phyloP scores from a whole-genome alignment of 2,888 invertebrate species.

The Atrina japonica region DNA sequence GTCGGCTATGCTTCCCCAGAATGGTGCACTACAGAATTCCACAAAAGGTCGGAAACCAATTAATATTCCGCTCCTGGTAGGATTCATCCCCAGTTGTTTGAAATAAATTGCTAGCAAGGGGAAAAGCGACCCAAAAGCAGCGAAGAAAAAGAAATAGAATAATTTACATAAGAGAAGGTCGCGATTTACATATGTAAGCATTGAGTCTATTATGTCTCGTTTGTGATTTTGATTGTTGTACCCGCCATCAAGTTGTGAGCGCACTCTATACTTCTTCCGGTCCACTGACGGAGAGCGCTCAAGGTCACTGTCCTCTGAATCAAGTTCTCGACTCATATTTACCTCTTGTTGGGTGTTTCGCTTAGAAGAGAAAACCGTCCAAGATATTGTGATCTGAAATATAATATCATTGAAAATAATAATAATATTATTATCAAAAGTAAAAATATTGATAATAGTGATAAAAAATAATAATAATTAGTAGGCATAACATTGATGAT shows the following conservation, averaged over 20 bases:
- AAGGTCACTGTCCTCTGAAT: conserved; percentile 51
- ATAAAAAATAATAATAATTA: no score
- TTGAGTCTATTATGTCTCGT: conserved; percentile 70
- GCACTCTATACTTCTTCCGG: conserved; percentile 37
- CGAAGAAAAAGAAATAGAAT: conserved; percentile 99
- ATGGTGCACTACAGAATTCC: conserved; percentile 97
- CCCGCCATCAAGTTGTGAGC: conserved; percentile 43
- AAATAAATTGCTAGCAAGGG: conserved; percentile 99
- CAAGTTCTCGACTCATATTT: conserved; percentile 52
- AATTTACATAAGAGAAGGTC: conserved; percentile 93
- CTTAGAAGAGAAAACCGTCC: no score
- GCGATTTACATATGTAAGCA: conserved; percentile 71
- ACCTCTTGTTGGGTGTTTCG: no score
- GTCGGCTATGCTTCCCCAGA: conserved; percentile 98
- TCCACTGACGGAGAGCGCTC: conserved; percentile 32
- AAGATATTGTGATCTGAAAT: no score
- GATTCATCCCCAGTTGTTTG: conserved; percentile 99
- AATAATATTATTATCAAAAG: no score
- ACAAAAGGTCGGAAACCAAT: conserved; percentile 98
- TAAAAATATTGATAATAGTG: no score
- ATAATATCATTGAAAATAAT: no score
- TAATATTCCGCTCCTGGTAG: conserved; percentile 91
- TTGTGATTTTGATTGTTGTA: conserved; percentile 43
- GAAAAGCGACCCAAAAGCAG: conserved; percentile 98
- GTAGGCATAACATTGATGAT: no score